Evolutionary conservation across 2,113 vertebrate genomes (phyloP), one percentile per base, ranked within the genome.

Genomic region (Neodon shergylaensis): DNA sequence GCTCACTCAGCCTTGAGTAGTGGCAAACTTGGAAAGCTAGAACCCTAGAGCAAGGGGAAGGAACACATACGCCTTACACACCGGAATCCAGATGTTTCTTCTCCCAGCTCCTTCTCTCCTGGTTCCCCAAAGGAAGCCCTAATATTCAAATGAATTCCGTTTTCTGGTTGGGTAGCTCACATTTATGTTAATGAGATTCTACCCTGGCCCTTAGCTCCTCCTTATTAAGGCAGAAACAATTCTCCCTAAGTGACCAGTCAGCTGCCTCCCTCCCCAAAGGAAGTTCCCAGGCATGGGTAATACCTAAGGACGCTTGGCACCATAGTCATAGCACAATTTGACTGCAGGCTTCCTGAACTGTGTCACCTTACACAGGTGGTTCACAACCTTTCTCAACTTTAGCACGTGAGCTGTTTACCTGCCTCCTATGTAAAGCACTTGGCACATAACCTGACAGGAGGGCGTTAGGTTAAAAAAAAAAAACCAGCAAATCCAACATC

Each of bases 91-190:
- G 88, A 88, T 74, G 92, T 86, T 89, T 85, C 31, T 77, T 68
- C 47, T 61, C 72, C 63, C 22, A 54, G n/a, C 68, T 28, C 77
- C 83, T 87, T 72, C 81, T 89, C 87, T 54, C 6, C 7, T 52
- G 88, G 47, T 76, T 92, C 96, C 73, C 85, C 85, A 42, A 54
- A 92, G 85, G 90, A 94, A 92, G 63, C 39, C 42, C 85, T 81
- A 22, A 88, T 77, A 78, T 63, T 94, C 90, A 84, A 72, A 90
- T 66, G 52, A 81, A 73, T 47, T 90, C 58, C 39, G 87, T 87
- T 74, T 91, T 95, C 91, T 91, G 85, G 81, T 21, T 11, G 85
- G 77, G 52, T 42, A 72, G 68, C 94, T 77, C 7, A 33, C 28
- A 21, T 89, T 88, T 90, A 26, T 93, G 92, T 83, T 82, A 87